Conservation (phyloP, 2,888 invertebrate genomes). For the Sepioteuthis lessoniana region DNA sequence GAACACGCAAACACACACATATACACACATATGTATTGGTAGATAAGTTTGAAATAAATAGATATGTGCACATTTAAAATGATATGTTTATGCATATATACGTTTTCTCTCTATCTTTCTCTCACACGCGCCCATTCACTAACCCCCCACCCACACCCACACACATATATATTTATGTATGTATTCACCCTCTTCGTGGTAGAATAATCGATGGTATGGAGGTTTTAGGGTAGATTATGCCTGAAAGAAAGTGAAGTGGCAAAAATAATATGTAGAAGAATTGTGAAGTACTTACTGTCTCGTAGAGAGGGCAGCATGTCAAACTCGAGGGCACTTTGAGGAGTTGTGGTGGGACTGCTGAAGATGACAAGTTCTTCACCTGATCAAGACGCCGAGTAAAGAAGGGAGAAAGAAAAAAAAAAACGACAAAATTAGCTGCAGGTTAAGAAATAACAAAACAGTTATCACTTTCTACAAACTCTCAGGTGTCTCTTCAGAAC, state of each 20-base stretch:
- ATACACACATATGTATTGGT: too few species aligned
- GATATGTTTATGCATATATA: too few species aligned
- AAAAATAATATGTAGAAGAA: not conserved
- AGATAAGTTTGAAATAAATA: too few species aligned
- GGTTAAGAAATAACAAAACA: slow-evolving; percentile 2
- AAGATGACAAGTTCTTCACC: slow-evolving; percentile 33
- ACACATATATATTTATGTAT: too few species aligned
- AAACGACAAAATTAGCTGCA: not conserved
- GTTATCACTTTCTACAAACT: not conserved
- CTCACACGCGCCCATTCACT: too few species aligned
- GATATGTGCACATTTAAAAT: too few species aligned
- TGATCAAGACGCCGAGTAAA: not conserved
- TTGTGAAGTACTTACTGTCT: slow-evolving; percentile 8
- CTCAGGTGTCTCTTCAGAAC: not conserved
- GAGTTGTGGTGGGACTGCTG: slow-evolving; percentile 21
- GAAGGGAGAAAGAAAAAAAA: not conserved
- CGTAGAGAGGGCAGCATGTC: slow-evolving; percentile 23
- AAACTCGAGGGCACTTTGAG: not conserved
- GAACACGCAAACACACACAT: too few species aligned
- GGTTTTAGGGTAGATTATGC: too few species aligned
- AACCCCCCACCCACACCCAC: too few species aligned
- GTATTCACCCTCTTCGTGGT: not conserved
- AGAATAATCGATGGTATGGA: not conserved
- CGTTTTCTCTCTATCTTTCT: too few species aligned
- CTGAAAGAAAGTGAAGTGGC: not conserved